A percentile compares a stretch with the other conserved stretches of the same genome.
Conservation (phyloP, 2,888 invertebrate species). For the Isotomurus palustris region DNA sequence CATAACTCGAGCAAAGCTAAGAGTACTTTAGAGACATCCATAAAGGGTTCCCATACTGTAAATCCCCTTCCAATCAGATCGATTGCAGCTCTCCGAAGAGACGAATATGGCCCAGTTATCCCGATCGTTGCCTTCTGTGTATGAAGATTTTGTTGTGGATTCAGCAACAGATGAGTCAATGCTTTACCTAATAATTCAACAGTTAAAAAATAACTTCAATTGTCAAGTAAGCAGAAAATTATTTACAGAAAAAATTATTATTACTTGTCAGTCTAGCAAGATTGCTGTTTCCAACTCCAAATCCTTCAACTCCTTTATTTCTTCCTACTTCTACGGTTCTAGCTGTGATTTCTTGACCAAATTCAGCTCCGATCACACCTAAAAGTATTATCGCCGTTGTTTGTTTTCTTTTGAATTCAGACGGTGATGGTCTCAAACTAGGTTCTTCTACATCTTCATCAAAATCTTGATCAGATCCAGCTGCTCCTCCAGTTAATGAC, state of each 20-base stretch:
- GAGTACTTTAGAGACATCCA: constrained; percentile 84
- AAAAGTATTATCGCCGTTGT: constrained; percentile 94
- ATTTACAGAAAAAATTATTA: background rate
- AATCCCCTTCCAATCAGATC: constrained; percentile 96
- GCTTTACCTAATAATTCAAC: constrained; percentile 62
- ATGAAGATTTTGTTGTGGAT: constrained; percentile 30
- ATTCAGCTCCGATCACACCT: constrained; percentile 97
- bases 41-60: constrained; percentile 97
- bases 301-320: constrained; percentile 71
- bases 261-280: constrained; percentile 82
- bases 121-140: constrained; percentile 27
- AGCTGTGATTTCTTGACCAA: constrained; percentile 81
- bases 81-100: constrained; percentile 90
- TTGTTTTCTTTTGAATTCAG: constrained; percentile 83
- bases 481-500: constrained; percentile 23
- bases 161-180: constrained; percentile 51
- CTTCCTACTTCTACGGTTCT: constrained; percentile 51
- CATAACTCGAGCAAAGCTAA: constrained; percentile 86
- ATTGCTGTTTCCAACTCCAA: constrained; percentile 79
- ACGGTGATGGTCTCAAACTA: constrained; percentile 35
- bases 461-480: constrained; percentile 44
- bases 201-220: background rate
- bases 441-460: constrained; percentile 44
- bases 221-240: background rate
- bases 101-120: constrained; percentile 65